Base-by-base conservation (phyloP, 2,113 vertebrate species). In the Tachycineta bicolor region DNA sequence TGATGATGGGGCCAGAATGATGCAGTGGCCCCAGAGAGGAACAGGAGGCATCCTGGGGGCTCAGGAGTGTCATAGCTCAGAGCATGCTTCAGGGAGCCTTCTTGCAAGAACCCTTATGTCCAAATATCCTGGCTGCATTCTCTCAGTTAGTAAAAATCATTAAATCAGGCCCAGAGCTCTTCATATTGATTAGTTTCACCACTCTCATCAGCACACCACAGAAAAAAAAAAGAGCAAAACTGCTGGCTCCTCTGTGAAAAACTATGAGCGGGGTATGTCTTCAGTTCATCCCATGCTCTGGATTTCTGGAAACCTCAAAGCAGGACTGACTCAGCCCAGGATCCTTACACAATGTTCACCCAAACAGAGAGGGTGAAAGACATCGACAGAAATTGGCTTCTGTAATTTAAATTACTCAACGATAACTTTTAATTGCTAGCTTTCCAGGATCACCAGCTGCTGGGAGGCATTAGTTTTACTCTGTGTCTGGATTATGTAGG, bases 341-440 rank as follows among this genome's bases (percentile, higher is more conserved):
- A 33, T 91, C 46, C 43, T 93, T 82, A 43, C 3, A 6, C n/a
- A 77, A 2, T 1, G 1, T 64, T 96, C 73, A 55, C 60, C 3
- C 0, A 6, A 85, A 82, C 33, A 79, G 65, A 67, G 11, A 52
- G 37, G 23, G 41, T 37, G 58, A 83, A 64, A 62, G 9, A 58
- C 46, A 47, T 10, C 25, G 39, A 87, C 46, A 47, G 79, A 94
- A 59, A 43, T 58, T 43, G 22, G 50, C 41, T 64, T 90, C 78
- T 76, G 53, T 91, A 37, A 85, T 91, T 87, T 71, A 50, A 83
- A 69, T 90, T 74, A 65, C 83, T 95, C 23, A 1, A 4, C 39
- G 7, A 56, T 95, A 80, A 60, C 12, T 91, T 89, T 94, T 96
- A 95, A 96, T 90, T 91, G 76, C 83, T 77, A 80, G 49, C 70